These are phyloP conservation scores for Catalaphyllia jardinei DNA, from an alignment of 64 coral and sea anemone genomes.

Conservation along the genomic window DNA sequence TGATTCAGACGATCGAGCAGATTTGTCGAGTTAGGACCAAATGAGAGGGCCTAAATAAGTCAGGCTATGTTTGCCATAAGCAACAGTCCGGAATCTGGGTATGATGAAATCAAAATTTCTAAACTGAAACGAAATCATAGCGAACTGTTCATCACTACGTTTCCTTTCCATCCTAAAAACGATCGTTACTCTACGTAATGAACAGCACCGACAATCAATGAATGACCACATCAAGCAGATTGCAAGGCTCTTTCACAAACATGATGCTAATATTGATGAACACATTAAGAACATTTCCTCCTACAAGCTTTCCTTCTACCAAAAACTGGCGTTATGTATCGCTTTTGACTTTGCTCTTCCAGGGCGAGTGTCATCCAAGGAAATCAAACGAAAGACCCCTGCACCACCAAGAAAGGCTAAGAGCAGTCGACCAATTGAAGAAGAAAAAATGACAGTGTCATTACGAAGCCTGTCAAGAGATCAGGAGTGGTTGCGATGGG, in stretches of 20 bases:
- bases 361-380: background rate
- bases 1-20: no score
- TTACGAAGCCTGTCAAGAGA: slow-evolving; percentile 15
- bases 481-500: background rate
- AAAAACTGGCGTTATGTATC: slow-evolving; percentile 22
- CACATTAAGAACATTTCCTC: slow-evolving; percentile 31
- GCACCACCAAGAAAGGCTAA: no score
- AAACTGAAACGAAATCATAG: background rate
- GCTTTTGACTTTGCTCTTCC: slow-evolving; percentile 33
- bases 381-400: no score
- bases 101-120: background rate
- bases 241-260: background rate
- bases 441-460: slow-evolving; percentile 12
- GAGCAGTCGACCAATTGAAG: slow-evolving; percentile 24
- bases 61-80: no score
- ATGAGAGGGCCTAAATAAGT: no score
- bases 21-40: no score
- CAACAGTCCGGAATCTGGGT: no score
- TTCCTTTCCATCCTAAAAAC: background rate
- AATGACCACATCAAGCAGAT: background rate
- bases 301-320: slow-evolving; percentile 11
- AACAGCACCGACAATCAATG: background rate
- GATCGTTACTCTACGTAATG: background rate
- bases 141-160: background rate
- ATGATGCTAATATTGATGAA: background rate